phyloP scores from a whole-genome alignment of 2,113 vertebrate genomes.

The Sprattus sprattus region DNA sequence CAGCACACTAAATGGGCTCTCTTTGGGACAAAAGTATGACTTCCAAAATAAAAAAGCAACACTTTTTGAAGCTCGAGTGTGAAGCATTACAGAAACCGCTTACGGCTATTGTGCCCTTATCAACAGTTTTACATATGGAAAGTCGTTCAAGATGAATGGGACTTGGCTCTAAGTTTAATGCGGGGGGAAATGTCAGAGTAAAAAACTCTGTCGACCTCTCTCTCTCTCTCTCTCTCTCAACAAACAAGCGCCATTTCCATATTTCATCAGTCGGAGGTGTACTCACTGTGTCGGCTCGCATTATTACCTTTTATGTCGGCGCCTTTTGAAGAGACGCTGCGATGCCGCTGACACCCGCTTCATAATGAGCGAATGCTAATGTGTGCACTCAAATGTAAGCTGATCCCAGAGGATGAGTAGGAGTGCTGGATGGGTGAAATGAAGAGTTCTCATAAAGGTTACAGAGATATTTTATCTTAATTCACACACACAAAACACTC shows the following conservation, averaged over 20 bases:
- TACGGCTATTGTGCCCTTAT: neutral
- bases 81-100: slow-evolving; percentile 8
- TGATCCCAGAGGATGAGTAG: neutral
- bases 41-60: neutral
- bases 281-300: slow-evolving; percentile 39
- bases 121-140: neutral
- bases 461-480: neutral
- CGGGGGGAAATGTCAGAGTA: slow-evolving; percentile 40
- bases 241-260: slow-evolving; percentile 49
- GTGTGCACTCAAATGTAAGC: slow-evolving; percentile 8
- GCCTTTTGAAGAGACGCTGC: slow-evolving; percentile 37
- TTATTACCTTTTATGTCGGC: slow-evolving; percentile 50
- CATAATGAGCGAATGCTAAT: slow-evolving; percentile 47
- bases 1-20: neutral
- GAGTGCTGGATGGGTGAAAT: neutral
- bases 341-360: slow-evolving; percentile 20
- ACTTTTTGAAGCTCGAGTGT: neutral
- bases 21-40: neutral
- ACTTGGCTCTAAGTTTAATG: slow-evolving; percentile 32
- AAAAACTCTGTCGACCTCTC: slow-evolving; percentile 33
- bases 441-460: neutral
- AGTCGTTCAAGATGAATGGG: neutral
- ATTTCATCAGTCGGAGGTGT: slow-evolving; percentile 48
- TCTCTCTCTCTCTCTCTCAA: slow-evolving; percentile 31
- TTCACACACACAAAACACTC: neutral